These are phyloP conservation scores for Sericinus montela DNA, from an alignment of 2,888 invertebrate genomes.

Conservation along the genomic window DNA sequence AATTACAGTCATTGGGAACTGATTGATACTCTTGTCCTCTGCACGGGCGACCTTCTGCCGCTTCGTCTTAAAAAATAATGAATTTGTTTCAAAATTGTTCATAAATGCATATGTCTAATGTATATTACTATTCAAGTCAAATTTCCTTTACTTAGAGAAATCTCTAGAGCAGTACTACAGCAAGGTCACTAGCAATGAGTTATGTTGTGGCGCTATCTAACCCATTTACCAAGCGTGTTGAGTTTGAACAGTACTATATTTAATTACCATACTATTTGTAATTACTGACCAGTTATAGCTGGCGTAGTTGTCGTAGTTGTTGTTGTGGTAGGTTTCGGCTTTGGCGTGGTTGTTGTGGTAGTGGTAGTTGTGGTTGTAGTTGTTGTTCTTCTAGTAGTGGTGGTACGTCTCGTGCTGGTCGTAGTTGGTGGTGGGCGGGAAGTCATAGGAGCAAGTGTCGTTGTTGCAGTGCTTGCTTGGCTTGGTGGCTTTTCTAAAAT, in stretches of 20 bases:
- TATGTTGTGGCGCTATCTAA: too few species aligned
- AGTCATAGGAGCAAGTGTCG: constrained; percentile 61
- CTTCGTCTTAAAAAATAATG: constrained; percentile 23
- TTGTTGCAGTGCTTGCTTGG: constrained; percentile 53
- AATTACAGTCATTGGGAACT: constrained; percentile 84
- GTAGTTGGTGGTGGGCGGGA: constrained; percentile 56
- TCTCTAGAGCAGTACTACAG: too few species aligned
- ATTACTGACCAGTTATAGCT: constrained; percentile 21
- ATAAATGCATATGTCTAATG: too few species aligned
- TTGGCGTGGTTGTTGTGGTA: constrained; percentile 35
- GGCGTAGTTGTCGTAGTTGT: constrained; percentile 38
- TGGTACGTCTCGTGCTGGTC: constrained; percentile 31
- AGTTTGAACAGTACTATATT: too few species aligned
- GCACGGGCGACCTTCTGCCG: constrained; percentile 58
- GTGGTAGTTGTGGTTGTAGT: constrained; percentile 42
- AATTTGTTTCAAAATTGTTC: too few species aligned
- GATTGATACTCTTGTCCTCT: constrained; percentile 73
- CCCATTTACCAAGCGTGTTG: too few species aligned
- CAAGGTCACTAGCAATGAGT: too few species aligned
- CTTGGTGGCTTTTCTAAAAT: constrained; percentile 37
- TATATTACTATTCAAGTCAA: too few species aligned
- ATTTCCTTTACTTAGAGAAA: too few species aligned
- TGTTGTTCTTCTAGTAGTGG: constrained; percentile 29
- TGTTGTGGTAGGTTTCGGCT: constrained; percentile 39
- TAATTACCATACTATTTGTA: too few species aligned